Conservation (phyloP, 2,113 vertebrate species). For the Coptodon bakossiorum region DNA sequence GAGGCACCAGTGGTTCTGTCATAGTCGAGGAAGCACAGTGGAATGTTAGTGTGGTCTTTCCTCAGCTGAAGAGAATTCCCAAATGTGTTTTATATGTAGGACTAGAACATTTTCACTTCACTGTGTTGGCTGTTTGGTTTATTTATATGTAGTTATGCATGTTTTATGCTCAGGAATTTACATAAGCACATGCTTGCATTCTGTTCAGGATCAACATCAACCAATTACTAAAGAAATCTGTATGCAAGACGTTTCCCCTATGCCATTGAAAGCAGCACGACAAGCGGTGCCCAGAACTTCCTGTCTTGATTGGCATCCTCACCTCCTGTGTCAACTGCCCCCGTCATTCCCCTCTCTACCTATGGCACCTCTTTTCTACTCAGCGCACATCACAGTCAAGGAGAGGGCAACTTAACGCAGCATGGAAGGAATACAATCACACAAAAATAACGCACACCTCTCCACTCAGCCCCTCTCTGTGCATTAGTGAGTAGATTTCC, state of each 20-base stretch:
- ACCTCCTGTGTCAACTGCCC: constrained; percentile 18
- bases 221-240: constrained; percentile 51
- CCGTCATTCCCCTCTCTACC: constrained; percentile 25
- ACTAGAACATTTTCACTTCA: neutral
- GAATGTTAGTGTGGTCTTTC: neutral
- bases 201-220: constrained; percentile 36
- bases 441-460: constrained; percentile 24
- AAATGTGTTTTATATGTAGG: neutral
- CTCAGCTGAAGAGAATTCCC: neutral
- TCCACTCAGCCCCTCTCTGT: neutral
- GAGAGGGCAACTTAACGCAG: constrained; percentile 11
- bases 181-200: constrained; percentile 47
- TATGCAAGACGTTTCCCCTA: constrained; percentile 5
- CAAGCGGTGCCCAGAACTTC: constrained; percentile 17
- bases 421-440: constrained; percentile 21
- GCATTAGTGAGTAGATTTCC: neutral
- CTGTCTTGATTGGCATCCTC: constrained; percentile 48
- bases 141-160: neutral
- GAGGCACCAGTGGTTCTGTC: neutral
- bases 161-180: constrained; percentile 7
- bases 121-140: neutral
- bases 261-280: constrained; percentile 20
- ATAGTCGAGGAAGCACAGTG: neutral
- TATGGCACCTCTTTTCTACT: neutral
- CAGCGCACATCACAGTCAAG: neutral